phyloP scores from a whole-genome alignment of 2,113 vertebrate genomes.

The Datnioides undecimradiatus region DNA sequence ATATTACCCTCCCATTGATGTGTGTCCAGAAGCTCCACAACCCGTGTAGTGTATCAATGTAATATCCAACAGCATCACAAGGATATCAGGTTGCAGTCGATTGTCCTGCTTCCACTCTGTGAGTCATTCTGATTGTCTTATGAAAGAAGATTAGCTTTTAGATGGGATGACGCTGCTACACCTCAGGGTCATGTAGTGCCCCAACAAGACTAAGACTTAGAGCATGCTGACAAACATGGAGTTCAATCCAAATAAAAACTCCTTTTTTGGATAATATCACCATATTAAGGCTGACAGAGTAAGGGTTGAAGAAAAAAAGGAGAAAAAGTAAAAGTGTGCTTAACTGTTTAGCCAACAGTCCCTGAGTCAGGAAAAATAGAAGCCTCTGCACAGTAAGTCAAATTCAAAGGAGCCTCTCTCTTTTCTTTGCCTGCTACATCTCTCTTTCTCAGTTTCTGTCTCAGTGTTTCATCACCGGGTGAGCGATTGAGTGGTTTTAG shows the following conservation, averaged over 20 bases:
- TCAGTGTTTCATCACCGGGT: slow-evolving; percentile 57
- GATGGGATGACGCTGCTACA: background rate
- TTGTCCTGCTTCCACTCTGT: slow-evolving; percentile 8
- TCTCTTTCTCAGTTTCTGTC: slow-evolving; percentile 42
- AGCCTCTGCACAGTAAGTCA: slow-evolving; percentile 54
- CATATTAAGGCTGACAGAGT: slow-evolving; percentile 34
- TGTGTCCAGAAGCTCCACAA: slow-evolving; percentile 57
- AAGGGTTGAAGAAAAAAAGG: background rate
- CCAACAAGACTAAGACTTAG: slow-evolving; percentile 6
- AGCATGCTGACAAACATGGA: slow-evolving; percentile 7
- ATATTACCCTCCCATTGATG: slow-evolving; percentile 78
- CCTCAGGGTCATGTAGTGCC: background rate
- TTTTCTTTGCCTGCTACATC: slow-evolving; percentile 34
- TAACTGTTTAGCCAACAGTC: slow-evolving; percentile 35
- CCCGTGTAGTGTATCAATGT: slow-evolving; percentile 45
- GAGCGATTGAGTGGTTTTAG: slow-evolving; percentile 65
- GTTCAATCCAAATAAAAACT: slow-evolving; percentile 1
- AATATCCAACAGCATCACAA: slow-evolving; percentile 38
- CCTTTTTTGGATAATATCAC: slow-evolving; percentile 34
- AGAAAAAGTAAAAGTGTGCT: slow-evolving; percentile 17
- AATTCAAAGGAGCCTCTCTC: slow-evolving; percentile 62
- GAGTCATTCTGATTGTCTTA: slow-evolving; percentile 1
- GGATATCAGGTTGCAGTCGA: slow-evolving; percentile 20
- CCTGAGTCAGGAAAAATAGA: slow-evolving; percentile 54
- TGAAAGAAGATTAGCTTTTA: slow-evolving; percentile 14